Base-by-base conservation (phyloP, 2,888 invertebrate genomes). In the Lysandra coridon region DNA sequence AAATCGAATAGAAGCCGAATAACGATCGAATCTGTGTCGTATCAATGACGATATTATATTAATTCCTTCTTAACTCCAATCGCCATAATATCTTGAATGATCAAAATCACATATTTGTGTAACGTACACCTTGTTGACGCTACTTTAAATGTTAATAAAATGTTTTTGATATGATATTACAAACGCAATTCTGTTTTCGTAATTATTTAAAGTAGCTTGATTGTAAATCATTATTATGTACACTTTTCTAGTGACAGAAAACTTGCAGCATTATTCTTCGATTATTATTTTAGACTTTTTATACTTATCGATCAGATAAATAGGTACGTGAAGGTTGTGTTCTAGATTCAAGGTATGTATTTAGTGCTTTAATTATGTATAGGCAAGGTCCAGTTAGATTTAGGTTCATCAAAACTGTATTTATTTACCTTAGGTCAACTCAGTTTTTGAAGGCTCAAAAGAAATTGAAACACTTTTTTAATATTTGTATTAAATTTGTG, bases 111-210 rank as follows among this genome's bases (percentile, higher is more conserved):
- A 40, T 73, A 40, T 40, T 73, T 73, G 14, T 73, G 40, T 73
- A 73, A 40, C 37, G 37, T 33, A 73, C 12, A 37, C 73, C n/a
- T 73, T 73, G 14, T 73, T 37, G 14, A 73, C 17, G 17, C 33
- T 40, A 73, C 40, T 40, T 40, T 73, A 73, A 73, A 73, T n/a
- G 40, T 17, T 40, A 40, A 40, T 73, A 73, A 73, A 40, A 73
- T 73, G 17, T 73, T 33, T 57, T 53, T 53, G 40, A 73, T 73
- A 53, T 78, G 78, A 69, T 77, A 78, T 77, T 77, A 73, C 85
- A 88, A 88, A 86, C 84, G 84, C 82, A 83, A 86, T 86, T 85
- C 88, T 86, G 83, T 84, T 64, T 64, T 30, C 30, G 23, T 64
- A 64, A 64, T 30, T 64, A 64, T 30, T 30, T 64, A 12, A 64